Evolutionary conservation across 2,113 vertebrate genomes (phyloP).

Genomic region (Eleginops maclovinus): DNA sequence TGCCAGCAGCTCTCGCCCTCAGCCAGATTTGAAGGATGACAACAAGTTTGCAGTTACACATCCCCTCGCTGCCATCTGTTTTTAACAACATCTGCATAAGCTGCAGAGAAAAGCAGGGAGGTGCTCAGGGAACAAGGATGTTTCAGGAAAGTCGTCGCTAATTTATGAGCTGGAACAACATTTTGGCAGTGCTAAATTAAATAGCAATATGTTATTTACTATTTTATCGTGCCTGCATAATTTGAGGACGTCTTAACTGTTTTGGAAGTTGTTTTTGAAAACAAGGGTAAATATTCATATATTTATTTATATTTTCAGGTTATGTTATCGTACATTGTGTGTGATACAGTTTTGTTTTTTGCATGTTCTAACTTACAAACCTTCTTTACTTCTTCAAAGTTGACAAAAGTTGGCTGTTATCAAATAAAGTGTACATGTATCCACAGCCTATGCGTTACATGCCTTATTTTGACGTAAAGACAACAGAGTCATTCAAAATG

Average conservation of each 20-base stretch:
- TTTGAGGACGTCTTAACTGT: not conserved
- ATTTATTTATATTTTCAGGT: constrained; percentile 1
- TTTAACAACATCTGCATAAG: constrained; percentile 21
- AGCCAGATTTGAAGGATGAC: constrained; percentile 30
- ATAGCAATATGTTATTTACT: constrained; percentile 13
- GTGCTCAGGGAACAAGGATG: not conserved
- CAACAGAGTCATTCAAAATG: too few species aligned
- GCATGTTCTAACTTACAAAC: not conserved
- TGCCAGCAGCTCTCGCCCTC: constrained; percentile 16
- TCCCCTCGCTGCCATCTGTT: not conserved
- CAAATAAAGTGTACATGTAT: too few species aligned
- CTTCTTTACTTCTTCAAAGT: too few species aligned
- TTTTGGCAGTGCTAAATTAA: constrained; percentile 17
- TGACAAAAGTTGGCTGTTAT: too few species aligned
- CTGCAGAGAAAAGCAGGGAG: not conserved
- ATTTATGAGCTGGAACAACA: constrained; percentile 27
- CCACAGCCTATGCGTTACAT: too few species aligned
- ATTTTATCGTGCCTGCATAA: not conserved
- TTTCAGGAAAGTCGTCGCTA: constrained; percentile 13
- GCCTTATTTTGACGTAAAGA: too few species aligned
- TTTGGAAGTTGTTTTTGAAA: not conserved
- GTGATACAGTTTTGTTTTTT: not conserved
- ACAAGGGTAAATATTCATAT: constrained; percentile 9
- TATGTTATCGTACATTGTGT: not conserved
- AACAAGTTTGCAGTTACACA: constrained; percentile 32